phyloP scores from a whole-genome alignment of 2,113 vertebrate species.

The Pimephales promelas region DNA sequence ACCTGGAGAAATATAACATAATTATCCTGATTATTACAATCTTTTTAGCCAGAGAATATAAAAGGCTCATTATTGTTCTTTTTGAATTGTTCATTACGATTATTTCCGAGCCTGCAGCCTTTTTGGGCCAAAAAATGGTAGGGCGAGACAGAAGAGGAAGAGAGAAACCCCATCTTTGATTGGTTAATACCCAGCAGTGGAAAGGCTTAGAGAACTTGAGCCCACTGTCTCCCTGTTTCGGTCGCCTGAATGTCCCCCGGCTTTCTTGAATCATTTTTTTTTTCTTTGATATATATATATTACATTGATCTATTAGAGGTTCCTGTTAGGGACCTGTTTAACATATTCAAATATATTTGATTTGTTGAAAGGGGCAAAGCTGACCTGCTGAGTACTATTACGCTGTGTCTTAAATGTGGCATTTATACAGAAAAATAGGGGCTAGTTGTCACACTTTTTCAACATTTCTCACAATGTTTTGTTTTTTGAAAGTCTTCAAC shows the following conservation, averaged over 20 bases:
- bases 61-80: conserved; percentile 70
- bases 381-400: conserved; percentile 45
- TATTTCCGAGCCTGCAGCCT: conserved; percentile 66
- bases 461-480: background rate
- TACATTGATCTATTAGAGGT: conserved; percentile 41
- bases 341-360: conserved; percentile 55
- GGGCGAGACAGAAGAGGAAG: conserved; percentile 36
- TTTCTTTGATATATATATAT: conserved; percentile 7
- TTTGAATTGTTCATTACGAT: conserved; percentile 70
- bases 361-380: conserved; percentile 53
- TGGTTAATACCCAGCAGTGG: conserved; percentile 54
- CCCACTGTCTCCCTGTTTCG: conserved; percentile 8
- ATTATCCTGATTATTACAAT: conserved; percentile 69
- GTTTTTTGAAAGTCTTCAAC: no score
- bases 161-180: conserved; percentile 41
- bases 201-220: conserved; percentile 43
- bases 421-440: background rate
- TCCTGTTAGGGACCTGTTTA: conserved; percentile 44
- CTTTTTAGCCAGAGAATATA: conserved; percentile 67
- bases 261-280: conserved; percentile 28
- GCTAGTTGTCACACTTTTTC: background rate
- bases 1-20: conserved; percentile 68
- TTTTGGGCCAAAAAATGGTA: conserved; percentile 57
- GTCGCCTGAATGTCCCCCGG: conserved; percentile 47
- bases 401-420: background rate